Percentiles rank a stretch among this genome's conserved stretches.
Evolutionary conservation across 2,797 vertebrate genomes (phyloP).

Genomic region (Pelodytes ibericus): DNA sequence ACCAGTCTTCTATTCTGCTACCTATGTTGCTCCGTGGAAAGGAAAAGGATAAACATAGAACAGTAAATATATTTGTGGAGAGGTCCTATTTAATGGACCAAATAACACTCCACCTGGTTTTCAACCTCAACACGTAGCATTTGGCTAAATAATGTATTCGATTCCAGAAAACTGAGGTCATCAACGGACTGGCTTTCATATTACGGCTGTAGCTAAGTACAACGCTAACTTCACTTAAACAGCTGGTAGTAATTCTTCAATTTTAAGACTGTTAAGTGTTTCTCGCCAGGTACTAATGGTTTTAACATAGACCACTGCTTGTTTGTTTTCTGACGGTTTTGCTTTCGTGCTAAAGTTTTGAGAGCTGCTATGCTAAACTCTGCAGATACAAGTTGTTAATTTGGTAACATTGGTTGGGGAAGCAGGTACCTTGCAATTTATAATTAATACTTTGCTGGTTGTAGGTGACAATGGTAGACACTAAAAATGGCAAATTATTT

Average conservation of each 20-base stretch:
- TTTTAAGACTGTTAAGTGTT: constrained; percentile 18
- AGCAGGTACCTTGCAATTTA: not conserved
- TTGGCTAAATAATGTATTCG: not conserved
- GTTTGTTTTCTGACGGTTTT: constrained; percentile 1
- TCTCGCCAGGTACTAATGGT: constrained; percentile 6
- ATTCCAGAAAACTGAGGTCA: constrained; percentile 24
- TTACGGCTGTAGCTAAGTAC: constrained; percentile 22
- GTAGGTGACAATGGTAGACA: no score
- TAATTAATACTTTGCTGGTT: no score
- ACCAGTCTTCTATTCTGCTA: no score
- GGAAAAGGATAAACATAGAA: not conserved
- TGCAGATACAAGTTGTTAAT: constrained; percentile 12
- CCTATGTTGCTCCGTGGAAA: no score
- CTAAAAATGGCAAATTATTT: no score
- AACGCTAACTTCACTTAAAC: constrained; percentile 27
- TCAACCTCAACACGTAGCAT: not conserved
- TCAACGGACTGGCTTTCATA: constrained; percentile 7
- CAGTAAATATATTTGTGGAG: not conserved
- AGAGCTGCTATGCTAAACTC: constrained; percentile 2
- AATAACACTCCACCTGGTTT: constrained; percentile 8
- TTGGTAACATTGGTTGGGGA: not conserved
- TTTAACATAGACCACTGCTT: constrained; percentile 13
- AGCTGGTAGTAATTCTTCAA: constrained; percentile 37
- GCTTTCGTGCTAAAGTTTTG: not conserved
- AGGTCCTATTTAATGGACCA: not conserved